Conservation (phyloP, 2,888 invertebrate genomes). For the Luperina nickerlii region DNA sequence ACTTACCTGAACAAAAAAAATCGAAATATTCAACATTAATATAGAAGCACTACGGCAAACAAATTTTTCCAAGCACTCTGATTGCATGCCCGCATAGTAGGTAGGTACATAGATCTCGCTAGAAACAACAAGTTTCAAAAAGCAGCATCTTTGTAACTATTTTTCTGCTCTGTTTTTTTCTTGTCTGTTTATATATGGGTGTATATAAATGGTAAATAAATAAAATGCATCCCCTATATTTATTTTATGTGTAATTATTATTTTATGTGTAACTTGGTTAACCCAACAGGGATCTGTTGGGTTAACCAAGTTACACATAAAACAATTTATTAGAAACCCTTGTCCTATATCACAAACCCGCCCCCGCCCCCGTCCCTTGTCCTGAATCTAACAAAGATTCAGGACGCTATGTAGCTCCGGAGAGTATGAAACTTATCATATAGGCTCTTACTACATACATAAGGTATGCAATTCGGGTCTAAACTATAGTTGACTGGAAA, state of each 20-base stretch:
- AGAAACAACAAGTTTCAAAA: slow-evolving; percentile 11
- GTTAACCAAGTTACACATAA: slow-evolving; percentile 38
- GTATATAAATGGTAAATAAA: too few relatives aligned
- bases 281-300: too few relatives aligned
- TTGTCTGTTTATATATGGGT: too few relatives aligned
- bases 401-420: slow-evolving; percentile 14
- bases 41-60: neutral
- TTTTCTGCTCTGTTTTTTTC: too few relatives aligned
- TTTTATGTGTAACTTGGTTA: too few relatives aligned
- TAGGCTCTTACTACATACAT: neutral
- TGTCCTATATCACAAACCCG: slow-evolving; percentile 30
- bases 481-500: neutral
- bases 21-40: neutral
- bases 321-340: slow-evolving; percentile 43
- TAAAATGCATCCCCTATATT: slow-evolving; percentile 9
- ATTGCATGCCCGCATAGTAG: neutral
- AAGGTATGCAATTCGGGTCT: neutral
- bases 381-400: slow-evolving; percentile 19
- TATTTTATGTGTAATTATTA: too few relatives aligned
- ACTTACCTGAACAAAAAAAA: neutral
- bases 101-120: neutral
- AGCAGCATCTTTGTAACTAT: too few relatives aligned
- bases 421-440: neutral
- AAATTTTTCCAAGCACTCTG: neutral
- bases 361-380: too few relatives aligned